phyloP scores from a whole-genome alignment of 1,140 invertebrate species.

The Drosophila auraria region DNA sequence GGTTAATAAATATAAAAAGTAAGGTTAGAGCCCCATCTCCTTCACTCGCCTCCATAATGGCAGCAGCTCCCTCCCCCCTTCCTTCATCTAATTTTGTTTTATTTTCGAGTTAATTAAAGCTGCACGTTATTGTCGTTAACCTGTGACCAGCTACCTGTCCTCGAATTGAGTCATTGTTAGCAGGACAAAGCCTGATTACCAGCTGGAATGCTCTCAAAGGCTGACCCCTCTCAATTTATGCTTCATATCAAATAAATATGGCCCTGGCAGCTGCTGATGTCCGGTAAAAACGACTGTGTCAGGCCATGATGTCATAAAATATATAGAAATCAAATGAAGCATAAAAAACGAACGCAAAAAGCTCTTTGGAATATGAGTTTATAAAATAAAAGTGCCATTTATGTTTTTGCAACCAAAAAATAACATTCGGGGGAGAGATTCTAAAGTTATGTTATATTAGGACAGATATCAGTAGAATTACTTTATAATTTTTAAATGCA shows the following conservation, averaged over 20 bases:
- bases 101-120: conserved; percentile 81
- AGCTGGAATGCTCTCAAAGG: conserved; percentile 1
- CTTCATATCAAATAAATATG: conserved; percentile 39
- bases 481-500: no score
- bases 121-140: conserved; percentile 71
- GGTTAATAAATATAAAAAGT: conserved; percentile 84
- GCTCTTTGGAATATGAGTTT: conserved; percentile 10
- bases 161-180: conserved; percentile 46
- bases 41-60: conserved; percentile 42
- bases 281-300: conserved; percentile 32
- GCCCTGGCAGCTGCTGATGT: conserved; percentile 18
- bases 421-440: neutral
- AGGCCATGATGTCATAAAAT: conserved; percentile 36
- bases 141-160: conserved; percentile 46
- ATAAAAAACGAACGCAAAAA: conserved; percentile 4
- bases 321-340: conserved; percentile 32
- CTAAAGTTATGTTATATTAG: neutral
- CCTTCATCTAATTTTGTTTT: conserved; percentile 68
- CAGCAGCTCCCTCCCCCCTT: conserved; percentile 2
- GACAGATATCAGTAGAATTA: no score
- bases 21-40: conserved; percentile 43
- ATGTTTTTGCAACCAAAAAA: conserved; percentile 14
- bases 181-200: conserved; percentile 51
- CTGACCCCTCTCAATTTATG: conserved; percentile 19
- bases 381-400: conserved; percentile 33